A percentile compares a stretch with the other conserved stretches of the same genome.
phyloP scores from a whole-genome alignment of 2,797 vertebrate species.

The Danio jaintianensis region DNA sequence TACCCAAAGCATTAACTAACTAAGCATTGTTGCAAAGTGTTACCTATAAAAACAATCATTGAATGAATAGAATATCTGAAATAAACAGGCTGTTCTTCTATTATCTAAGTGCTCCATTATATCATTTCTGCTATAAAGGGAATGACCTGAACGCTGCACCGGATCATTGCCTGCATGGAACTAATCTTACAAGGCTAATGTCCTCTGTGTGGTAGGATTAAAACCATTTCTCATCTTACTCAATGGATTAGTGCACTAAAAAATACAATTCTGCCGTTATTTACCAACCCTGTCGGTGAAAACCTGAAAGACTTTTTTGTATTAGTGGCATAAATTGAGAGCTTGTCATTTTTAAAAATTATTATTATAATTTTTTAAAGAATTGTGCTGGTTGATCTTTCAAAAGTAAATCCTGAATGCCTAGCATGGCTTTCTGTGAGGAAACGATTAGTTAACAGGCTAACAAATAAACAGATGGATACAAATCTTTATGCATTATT shows the following conservation, averaged over 20 bases:
- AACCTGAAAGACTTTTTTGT: neutral
- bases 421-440: neutral
- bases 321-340: neutral
- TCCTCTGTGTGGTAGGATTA: conserved; percentile 21
- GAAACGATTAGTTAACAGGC: neutral
- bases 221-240: conserved; percentile 16
- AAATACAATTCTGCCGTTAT: neutral
- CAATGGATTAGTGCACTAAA: neutral
- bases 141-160: neutral
- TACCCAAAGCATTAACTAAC: neutral
- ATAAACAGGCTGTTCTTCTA: neutral
- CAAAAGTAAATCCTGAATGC: neutral
- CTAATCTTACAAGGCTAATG: conserved; percentile 28
- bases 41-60: neutral
- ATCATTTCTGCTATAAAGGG: neutral
- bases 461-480: neutral
- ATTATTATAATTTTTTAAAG: neutral
- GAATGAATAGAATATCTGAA: neutral
- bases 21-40: neutral
- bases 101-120: conserved; percentile 16
- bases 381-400: neutral
- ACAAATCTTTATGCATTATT: too few relatives aligned
- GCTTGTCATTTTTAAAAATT: neutral
- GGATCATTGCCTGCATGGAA: conserved; percentile 16
- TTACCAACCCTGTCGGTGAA: neutral